Conservation (phyloP, 2,113 vertebrate genomes). For the Glareola pratincola region DNA sequence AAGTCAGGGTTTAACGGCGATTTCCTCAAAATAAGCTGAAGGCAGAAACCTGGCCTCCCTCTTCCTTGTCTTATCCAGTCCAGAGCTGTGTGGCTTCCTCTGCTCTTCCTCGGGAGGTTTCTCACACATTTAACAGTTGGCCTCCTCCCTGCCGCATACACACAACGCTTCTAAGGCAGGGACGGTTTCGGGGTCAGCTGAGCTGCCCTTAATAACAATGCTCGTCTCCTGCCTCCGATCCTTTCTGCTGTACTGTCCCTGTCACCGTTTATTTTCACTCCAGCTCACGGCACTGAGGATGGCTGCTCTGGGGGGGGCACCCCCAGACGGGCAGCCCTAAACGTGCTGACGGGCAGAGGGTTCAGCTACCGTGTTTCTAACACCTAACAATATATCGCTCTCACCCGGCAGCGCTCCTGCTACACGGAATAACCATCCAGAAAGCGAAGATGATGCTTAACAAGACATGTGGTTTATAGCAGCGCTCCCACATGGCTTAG, state of each 20-base stretch:
- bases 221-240: not conserved
- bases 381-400: not conserved
- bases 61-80: not conserved
- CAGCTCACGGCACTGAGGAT: fast-evolving
- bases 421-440: not conserved
- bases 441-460: not conserved
- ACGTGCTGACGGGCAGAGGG: not conserved
- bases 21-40: not conserved
- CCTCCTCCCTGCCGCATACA: not conserved
- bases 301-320: not conserved
- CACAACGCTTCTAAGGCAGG: not conserved
- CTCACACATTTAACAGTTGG: not conserved
- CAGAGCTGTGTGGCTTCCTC: not conserved
- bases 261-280: fast-evolving
- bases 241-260: not conserved
- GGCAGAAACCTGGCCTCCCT: not conserved
- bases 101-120: not conserved
- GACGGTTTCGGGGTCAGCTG: not conserved
- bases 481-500: not conserved
- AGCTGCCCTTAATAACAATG: not conserved
- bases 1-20: not conserved
- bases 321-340: not conserved
- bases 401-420: not conserved
- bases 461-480: not conserved
- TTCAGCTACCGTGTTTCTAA: not conserved